Base-by-base conservation (phyloP, 1,140 invertebrate species). In the Diorhabda sublineata region DNA sequence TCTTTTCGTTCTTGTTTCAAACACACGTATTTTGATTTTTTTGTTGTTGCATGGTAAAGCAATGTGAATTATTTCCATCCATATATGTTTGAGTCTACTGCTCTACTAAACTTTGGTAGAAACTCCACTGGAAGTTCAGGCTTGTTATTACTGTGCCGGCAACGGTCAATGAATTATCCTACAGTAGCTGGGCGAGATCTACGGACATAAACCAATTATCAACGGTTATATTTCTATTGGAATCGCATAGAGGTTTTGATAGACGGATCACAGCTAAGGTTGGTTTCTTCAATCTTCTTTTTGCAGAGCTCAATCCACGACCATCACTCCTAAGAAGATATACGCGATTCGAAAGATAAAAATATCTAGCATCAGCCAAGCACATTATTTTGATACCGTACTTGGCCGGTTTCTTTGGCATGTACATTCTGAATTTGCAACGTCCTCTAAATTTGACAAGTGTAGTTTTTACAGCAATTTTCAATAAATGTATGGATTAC, bases 91-190 rank as follows among this genome's bases (percentile, higher is more conserved):
- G 26, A 26, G 26, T 26, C 26, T 26, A 26, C 26, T 26, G 26
- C 26, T 26, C 26, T 26, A 26, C 26, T 26, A 26, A 26, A 26
- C 26, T 26, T 26, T 26, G 26, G 26, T 26, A 26, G 26, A 26
- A 26, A 26, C 26, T 26, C 1, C 26, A 26, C 26, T 26, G 26
- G 26, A 26, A 26, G 26, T 26, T 26, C 26, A 26, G 26, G 26
- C 26, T 26, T 26, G 26, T 80, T 69, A 76, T 77, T 45, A 79
- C 26, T 26, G 76, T 79, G n/a, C 78, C 78, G 9, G 77, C 68
- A 69, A 74, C 78, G 43, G 78, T 80, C 6, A 80, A 68, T 44
- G 71, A 69, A 26, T 26, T 26, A 26, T 26, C 26, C 64, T 47
- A 5, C 42, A 79, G 64, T 6, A 66, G 42, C 43, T 77, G 58